These are phyloP conservation scores for Hemiprocne comata DNA, from an alignment of 2,113 vertebrate species.

Conservation along the genomic window DNA sequence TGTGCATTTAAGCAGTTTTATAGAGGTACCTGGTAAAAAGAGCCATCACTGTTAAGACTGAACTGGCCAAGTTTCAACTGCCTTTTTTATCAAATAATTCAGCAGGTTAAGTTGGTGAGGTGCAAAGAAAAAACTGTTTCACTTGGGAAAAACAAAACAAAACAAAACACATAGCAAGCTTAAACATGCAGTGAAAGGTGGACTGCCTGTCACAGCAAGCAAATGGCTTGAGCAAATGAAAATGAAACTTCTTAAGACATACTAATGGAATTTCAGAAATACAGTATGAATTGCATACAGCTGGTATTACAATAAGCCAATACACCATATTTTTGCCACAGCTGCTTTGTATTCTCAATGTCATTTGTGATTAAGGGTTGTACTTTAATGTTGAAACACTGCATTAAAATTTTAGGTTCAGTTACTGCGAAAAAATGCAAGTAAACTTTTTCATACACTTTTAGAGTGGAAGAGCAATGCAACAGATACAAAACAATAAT, in stretches of 20 bases:
- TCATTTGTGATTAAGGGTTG: not conserved
- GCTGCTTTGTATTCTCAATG: slow-evolving; percentile 33
- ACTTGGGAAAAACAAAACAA: not conserved
- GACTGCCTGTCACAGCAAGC: slow-evolving; percentile 53
- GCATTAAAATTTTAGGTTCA: not conserved
- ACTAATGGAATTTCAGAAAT: slow-evolving; percentile 52
- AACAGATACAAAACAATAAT: not conserved
- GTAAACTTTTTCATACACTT: not conserved
- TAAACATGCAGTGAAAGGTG: slow-evolving; percentile 66
- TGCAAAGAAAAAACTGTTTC: slow-evolving; percentile 31
- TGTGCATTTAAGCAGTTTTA: not conserved
- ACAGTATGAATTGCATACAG: slow-evolving; percentile 38
- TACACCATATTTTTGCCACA: slow-evolving; percentile 16
- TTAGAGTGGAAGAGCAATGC: not conserved
- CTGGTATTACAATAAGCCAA: not conserved
- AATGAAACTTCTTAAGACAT: slow-evolving; percentile 70
- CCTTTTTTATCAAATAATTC: slow-evolving; percentile 20
- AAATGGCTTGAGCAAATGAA: slow-evolving; percentile 66
- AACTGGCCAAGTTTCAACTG: slow-evolving; percentile 7
- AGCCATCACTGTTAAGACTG: not conserved
- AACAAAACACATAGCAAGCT: slow-evolving; percentile 51
- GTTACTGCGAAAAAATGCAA: not conserved
- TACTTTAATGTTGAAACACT: not conserved
- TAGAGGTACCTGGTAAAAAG: slow-evolving; percentile 33
- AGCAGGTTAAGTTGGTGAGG: slow-evolving; percentile 25